These are phyloP conservation scores for Zosterops pallidus DNA, from an alignment of 2,113 vertebrate genomes.

Conservation along the genomic window DNA sequence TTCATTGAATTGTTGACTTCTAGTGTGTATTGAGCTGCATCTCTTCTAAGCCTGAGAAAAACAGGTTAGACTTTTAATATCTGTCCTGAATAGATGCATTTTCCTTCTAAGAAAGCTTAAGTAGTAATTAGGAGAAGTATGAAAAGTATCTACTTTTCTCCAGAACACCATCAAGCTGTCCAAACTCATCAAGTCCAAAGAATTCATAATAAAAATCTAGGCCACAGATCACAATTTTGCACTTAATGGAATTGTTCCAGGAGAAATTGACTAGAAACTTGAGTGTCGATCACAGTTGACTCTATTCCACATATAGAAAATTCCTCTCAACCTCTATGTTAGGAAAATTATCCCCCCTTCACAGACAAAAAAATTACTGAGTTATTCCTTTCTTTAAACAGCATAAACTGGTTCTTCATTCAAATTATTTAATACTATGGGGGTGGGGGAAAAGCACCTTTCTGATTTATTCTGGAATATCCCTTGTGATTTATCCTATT, in stretches of 20 bases:
- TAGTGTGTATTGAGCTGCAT: background rate
- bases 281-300: background rate
- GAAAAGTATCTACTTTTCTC: background rate
- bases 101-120: background rate
- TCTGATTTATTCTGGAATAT: conserved; percentile 62
- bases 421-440: background rate
- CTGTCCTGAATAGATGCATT: background rate
- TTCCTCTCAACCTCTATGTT: background rate
- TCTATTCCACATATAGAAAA: background rate
- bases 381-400: background rate
- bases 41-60: background rate
- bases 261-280: background rate
- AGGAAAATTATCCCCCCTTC: conserved; percentile 15
- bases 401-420: background rate
- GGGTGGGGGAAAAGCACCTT: background rate
- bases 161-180: conserved; percentile 9
- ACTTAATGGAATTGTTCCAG: background rate
- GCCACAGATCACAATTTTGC: background rate
- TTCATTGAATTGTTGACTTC: background rate
- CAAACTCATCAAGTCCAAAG: conserved; percentile 1
- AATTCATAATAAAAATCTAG: background rate
- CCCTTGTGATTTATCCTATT: conserved; percentile 60
- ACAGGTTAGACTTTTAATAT: background rate
- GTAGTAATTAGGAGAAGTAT: background rate
- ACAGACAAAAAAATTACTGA: background rate